Base-by-base conservation (phyloP, 2,888 invertebrate genomes). In the Torymus aiolomorphi region DNA sequence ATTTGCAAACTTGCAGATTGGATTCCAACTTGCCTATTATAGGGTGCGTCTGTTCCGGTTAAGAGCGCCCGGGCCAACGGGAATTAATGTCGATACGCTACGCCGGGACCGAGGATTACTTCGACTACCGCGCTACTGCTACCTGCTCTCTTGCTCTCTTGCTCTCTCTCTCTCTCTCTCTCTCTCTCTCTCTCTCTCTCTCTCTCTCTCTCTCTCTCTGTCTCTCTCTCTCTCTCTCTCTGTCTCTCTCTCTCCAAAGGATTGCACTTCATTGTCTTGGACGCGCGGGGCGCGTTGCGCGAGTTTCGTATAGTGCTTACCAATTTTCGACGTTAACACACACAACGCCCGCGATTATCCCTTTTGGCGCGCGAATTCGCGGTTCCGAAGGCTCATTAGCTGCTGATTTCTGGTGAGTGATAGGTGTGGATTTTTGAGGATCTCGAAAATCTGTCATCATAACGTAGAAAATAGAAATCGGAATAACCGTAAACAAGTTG, bases 1-100 rank as follows among this genome's bases (percentile, higher is more conserved):
- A 90, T 90, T 90, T 90, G 88, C 90, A 89, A 90, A 90, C 89
- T 90, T 90, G 90, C 89, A 90, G 89, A 90, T 90, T 90, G 90
- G 90, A 90, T 90, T 90, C 89, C 90, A 90, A 90, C 90, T 90
- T 90, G 89, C 89, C 90, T 90, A 89, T 90, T 90, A 90, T 88
- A 90, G 90, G 90, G 90, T 89, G 90, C 90, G 90, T 90, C 90
- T 90, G 90, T 88, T 90, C 88, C 90, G 90, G 89, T 90, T 90
- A 89, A 89, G 90, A 89, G 87, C 42, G 8, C 84, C 75, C 75
- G 82, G 83, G 87, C 87, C 88, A 87, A 87, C 87, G 87, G 88
- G 89, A 89, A 90, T 90, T 90, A 90, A 90, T 90, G 90, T 88
- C 90, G 90, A 90, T 90, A 90, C 89, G 88, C 84, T 88, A 86